These are phyloP conservation scores for Cyrtorhinus lividipennis DNA, from an alignment of 1,140 invertebrate species.

Conservation along the genomic window DNA sequence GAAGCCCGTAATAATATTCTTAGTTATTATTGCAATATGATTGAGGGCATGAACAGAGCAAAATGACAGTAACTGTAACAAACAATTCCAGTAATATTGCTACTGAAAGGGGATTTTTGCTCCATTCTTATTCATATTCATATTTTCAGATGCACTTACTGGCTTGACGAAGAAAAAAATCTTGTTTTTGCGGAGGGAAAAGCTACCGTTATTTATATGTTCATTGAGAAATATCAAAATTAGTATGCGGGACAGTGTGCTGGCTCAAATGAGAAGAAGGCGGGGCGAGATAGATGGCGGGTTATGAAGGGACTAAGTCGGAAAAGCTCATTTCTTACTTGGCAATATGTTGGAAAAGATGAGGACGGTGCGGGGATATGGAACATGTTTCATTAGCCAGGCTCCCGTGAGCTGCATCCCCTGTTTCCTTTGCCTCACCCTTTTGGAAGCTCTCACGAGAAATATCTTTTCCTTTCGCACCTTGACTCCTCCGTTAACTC, in stretches of 20 bases:
- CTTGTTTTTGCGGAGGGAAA: no score
- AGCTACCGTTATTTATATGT: not conserved
- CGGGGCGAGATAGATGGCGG: constrained; percentile 4
- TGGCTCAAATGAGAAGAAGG: not conserved
- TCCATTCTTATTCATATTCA: no score
- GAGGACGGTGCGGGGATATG: not conserved
- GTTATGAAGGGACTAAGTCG: constrained; percentile 9
- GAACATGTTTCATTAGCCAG: constrained; percentile 5
- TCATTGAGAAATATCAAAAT: constrained; percentile 3
- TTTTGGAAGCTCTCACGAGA: not conserved
- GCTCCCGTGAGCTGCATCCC: constrained; percentile 3
- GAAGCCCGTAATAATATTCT: no score
- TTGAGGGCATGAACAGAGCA: no score
- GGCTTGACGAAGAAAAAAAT: not conserved
- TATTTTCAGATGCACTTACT: no score
- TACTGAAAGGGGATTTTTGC: no score
- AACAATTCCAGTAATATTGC: no score
- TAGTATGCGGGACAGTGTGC: constrained; percentile 3
- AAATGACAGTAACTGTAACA: no score
- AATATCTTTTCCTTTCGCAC: not conserved
- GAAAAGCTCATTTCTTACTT: constrained; percentile 8
- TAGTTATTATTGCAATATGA: no score
- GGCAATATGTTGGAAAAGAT: not conserved
- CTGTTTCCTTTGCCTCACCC: not conserved
- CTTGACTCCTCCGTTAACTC: not conserved